Conservation (phyloP, 2,113 vertebrate species). For the Uria lomvia region DNA sequence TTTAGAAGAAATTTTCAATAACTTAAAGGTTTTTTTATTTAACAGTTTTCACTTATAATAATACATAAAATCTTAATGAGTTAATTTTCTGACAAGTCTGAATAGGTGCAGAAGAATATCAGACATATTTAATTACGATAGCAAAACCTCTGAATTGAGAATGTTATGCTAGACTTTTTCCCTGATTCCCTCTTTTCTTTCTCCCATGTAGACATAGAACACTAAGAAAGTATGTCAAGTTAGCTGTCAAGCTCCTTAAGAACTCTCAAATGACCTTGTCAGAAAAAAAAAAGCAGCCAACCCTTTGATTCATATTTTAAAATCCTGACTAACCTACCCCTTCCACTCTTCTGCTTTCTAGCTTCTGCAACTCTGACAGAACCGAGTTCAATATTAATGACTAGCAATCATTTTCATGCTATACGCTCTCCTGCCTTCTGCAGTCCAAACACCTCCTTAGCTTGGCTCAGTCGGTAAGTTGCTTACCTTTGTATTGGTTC, state of each 20-base stretch:
- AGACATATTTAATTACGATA: neutral
- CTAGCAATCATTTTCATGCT: neutral
- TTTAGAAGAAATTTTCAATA: neutral
- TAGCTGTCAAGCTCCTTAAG: slow-evolving; percentile 4
- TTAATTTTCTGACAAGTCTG: neutral
- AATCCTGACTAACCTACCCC: slow-evolving; percentile 16
- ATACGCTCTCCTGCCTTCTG: neutral
- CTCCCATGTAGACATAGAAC: neutral
- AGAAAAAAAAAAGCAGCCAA: neutral
- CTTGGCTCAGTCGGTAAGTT: neutral
- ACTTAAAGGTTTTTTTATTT: neutral
- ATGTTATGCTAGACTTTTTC: neutral
- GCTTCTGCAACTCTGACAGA: slow-evolving; percentile 5
- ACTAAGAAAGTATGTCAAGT: neutral
- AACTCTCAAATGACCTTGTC: slow-evolving; percentile 31
- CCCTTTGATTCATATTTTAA: slow-evolving; percentile 57
- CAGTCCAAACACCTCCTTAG: neutral
- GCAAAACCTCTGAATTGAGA: slow-evolving; percentile 14
- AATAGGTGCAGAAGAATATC: neutral
- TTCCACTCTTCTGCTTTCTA: neutral
- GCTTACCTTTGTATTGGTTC: neutral
- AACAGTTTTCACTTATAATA: neutral
- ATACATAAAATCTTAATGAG: neutral
- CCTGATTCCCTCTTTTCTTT: neutral
- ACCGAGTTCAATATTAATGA: slow-evolving; percentile 31